Conservation (phyloP, 2,113 vertebrate species). For the Ciconia stormi region DNA sequence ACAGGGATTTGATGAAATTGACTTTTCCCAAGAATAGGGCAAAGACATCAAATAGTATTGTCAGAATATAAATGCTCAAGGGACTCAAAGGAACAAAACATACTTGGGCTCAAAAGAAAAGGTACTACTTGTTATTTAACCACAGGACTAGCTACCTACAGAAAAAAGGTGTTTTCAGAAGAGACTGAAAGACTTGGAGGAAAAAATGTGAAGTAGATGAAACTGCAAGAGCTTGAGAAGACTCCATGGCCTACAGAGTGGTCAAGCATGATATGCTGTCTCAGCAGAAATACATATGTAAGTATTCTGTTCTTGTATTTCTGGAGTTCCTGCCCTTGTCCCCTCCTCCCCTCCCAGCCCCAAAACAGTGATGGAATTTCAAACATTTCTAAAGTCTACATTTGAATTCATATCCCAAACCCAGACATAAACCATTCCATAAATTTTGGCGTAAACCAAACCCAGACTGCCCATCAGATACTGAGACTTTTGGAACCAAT, state of each 20-base stretch:
- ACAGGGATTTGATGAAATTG: not conserved
- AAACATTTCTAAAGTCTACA: not conserved
- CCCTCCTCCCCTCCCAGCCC: not conserved
- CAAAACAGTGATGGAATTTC: not conserved
- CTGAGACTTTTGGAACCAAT: not conserved
- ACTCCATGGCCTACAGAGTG: not conserved
- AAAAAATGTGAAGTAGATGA: not conserved
- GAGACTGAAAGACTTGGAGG: not conserved
- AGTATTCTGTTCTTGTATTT: not conserved
- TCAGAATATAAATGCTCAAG: not conserved
- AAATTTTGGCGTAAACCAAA: not conserved
- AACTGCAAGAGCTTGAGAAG: not conserved
- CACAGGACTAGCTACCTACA: not conserved
- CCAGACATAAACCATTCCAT: not conserved
- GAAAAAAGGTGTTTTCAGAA: not conserved
- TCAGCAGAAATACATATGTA: not conserved
- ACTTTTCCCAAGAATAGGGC: not conserved
- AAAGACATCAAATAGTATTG: not conserved
- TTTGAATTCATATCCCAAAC: not conserved
- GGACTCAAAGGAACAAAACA: not conserved
- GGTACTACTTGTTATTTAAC: not conserved
- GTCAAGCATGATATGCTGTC: not conserved
- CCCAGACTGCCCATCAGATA: not conserved
- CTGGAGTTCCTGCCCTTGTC: not conserved
- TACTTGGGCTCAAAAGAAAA: not conserved